These are phyloP conservation scores for Odontocerum albicorne DNA, from an alignment of 2,888 invertebrate species.

Conservation along the genomic window DNA sequence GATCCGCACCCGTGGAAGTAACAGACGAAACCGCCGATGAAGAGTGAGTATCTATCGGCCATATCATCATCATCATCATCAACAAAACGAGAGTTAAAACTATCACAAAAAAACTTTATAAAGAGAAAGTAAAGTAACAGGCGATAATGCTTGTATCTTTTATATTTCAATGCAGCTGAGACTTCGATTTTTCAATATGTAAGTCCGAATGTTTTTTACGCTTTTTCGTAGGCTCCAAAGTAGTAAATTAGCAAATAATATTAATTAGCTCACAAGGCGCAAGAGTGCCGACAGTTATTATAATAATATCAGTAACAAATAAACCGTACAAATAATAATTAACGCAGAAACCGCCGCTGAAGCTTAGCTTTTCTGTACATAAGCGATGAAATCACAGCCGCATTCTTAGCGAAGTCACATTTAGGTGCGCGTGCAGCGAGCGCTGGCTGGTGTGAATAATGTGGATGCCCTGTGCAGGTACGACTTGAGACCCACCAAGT, in stretches of 20 bases:
- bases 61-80: constrained; percentile 26
- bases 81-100: constrained; percentile 7
- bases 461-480: constrained; percentile 26
- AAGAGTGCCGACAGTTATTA: constrained; percentile 8
- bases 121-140: constrained; percentile 15
- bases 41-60: constrained; percentile 34
- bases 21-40: constrained; percentile 23
- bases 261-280: constrained; percentile 22
- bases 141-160: constrained; percentile 27
- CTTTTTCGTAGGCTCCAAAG: constrained; percentile 31
- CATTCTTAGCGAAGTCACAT: constrained; percentile 22
- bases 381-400: constrained; percentile 34
- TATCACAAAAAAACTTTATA: constrained; percentile 6
- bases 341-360: constrained; percentile 17
- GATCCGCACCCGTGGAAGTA: background rate
- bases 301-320: constrained; percentile 1
- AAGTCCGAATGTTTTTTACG: constrained; percentile 30
- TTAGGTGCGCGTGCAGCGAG: no score
- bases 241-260: constrained; percentile 15
- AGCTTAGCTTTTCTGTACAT: constrained; percentile 34
- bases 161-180: constrained; percentile 36
- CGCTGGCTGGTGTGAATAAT: constrained; percentile 13
- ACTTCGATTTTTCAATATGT: constrained; percentile 33
- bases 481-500: constrained; percentile 53
- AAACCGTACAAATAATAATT: constrained; percentile 6